A percentile compares a stretch with the other conserved stretches of the same genome.
Evolutionary conservation across 2,888 invertebrate genomes (phyloP).

Genomic region (Lepidochrysops patricia): DNA sequence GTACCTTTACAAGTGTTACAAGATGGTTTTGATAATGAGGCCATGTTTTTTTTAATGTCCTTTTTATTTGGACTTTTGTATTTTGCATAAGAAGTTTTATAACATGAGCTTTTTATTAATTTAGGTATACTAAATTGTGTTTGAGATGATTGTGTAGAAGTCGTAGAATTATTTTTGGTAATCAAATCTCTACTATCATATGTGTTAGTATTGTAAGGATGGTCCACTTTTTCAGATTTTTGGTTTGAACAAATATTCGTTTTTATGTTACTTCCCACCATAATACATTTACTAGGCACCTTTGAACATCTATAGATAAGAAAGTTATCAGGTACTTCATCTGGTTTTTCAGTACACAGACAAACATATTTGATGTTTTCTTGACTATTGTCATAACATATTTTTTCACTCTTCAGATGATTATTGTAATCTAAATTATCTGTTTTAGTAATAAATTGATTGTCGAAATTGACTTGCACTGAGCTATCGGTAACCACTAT

Average conservation of each 20-base stretch:
- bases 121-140: constrained; percentile 39
- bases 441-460: neutral
- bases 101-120: constrained; percentile 29
- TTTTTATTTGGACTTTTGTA: constrained; percentile 14
- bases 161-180: constrained; percentile 19
- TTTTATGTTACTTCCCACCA: constrained; percentile 26
- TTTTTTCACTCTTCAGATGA: constrained; percentile 22
- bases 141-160: constrained; percentile 49
- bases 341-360: constrained; percentile 39
- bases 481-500: constrained; percentile 45
- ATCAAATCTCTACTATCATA: constrained; percentile 22
- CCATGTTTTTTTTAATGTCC: constrained; percentile 15
- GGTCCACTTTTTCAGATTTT: neutral
- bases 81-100: constrained; percentile 25
- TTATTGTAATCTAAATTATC: neutral
- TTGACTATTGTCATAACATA: constrained; percentile 29
- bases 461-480: constrained; percentile 37
- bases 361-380: constrained; percentile 49
- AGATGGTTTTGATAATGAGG: constrained; percentile 11
- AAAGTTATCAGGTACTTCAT: constrained; percentile 40
- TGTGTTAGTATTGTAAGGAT: neutral
- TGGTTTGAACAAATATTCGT: neutral
- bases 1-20: constrained; percentile 37
- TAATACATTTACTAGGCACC: constrained; percentile 34
- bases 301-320: constrained; percentile 50